Conservation (phyloP, 2,888 invertebrate genomes). For the Caenorhabditis sulstoni region DNA sequence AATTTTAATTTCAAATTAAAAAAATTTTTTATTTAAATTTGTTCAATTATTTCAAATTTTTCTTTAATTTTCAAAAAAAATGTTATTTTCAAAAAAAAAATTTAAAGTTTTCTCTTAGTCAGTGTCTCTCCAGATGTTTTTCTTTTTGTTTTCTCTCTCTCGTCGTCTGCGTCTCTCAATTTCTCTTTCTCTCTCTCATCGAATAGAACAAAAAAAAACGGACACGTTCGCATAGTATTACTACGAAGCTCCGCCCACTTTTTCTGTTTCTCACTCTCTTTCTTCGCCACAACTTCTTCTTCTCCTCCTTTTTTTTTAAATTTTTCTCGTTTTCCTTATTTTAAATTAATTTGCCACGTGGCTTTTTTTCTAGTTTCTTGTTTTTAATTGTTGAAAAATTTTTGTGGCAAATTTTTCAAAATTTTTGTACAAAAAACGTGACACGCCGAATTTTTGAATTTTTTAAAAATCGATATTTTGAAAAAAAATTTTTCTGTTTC, state of each 20-base stretch:
- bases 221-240: too few relatives aligned
- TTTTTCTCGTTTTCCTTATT: not conserved
- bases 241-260: too few relatives aligned
- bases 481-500: conserved; percentile 1
- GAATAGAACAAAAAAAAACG: too few relatives aligned
- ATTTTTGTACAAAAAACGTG: not conserved
- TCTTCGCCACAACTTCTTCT: not conserved
- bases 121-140: too few relatives aligned
- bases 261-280: not conserved
- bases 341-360: too few relatives aligned
- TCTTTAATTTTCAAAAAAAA: not conserved
- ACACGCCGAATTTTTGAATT: not conserved
- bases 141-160: too few relatives aligned
- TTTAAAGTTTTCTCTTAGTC: too few relatives aligned
- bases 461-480: not conserved
- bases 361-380: not conserved
- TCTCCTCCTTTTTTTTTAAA: not conserved
- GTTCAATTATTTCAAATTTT: not conserved
- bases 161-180: too few relatives aligned
- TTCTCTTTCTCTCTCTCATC: too few relatives aligned
- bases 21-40: not conserved
- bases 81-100: too few relatives aligned
- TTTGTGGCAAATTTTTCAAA: not conserved
- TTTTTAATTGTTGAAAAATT: not conserved
- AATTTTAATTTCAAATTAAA: not conserved